phyloP scores from a whole-genome alignment of 2,113 vertebrate species.

The Oncorhynchus gorbuscha region DNA sequence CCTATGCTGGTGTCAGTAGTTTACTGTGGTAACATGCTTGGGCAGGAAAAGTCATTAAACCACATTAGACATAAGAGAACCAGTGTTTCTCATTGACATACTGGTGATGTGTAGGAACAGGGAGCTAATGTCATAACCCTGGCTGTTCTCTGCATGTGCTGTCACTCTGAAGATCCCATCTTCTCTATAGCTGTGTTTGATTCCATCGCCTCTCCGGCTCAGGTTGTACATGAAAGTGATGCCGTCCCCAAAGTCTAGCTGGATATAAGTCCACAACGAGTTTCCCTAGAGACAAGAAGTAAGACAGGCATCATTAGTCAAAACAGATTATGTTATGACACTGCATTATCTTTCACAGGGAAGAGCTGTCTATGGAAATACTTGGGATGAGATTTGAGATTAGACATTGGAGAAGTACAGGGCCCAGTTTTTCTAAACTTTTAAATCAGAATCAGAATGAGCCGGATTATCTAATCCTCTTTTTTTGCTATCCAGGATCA shows the following conservation, averaged over 20 bases:
- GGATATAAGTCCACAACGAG: conserved; percentile 87
- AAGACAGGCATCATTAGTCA: conserved; percentile 60
- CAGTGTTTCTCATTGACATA: conserved; percentile 69
- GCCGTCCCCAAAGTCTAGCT: conserved; percentile 93
- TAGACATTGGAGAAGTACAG: conserved; percentile 15
- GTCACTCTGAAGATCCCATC: conserved; percentile 91
- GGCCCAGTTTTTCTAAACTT: too few relatives aligned
- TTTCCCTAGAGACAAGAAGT: conserved; percentile 77
- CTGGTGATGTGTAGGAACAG: conserved; percentile 92
- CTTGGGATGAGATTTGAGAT: conserved; percentile 29
- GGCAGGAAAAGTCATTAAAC: not conserved
- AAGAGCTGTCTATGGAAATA: not conserved
- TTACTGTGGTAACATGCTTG: not conserved
- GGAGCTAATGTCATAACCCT: conserved; percentile 84
- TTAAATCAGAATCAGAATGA: too few relatives aligned
- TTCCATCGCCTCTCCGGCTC: conserved; percentile 87
- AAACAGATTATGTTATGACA: conserved; percentile 35
- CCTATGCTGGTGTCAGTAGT: not conserved
- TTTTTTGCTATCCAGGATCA: too few relatives aligned
- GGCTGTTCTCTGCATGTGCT: conserved; percentile 85
- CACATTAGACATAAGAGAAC: not conserved
- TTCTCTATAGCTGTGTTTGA: conserved; percentile 84
- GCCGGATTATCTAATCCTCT: too few relatives aligned
- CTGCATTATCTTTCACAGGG: conserved; percentile 1
- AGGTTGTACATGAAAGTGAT: conserved; percentile 93